Conservation (phyloP, 2,888 invertebrate genomes). For the Ormyrus rosae region DNA sequence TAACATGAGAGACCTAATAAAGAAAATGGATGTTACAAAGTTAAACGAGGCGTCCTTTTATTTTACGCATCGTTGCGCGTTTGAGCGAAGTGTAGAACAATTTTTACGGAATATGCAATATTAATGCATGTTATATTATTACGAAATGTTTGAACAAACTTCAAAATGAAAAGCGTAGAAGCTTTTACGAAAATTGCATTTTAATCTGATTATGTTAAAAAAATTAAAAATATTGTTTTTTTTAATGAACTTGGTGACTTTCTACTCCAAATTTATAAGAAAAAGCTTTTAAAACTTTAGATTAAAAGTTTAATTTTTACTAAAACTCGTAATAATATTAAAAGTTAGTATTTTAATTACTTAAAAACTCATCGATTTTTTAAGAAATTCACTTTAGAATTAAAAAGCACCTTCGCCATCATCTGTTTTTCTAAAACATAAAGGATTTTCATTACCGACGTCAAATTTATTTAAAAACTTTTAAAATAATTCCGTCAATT, state of each 20-base stretch:
- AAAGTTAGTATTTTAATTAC: no score
- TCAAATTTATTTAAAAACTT: not conserved
- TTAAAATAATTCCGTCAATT: not conserved
- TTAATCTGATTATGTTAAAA: no score
- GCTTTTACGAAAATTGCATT: no score
- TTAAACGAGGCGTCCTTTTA: constrained; percentile 16
- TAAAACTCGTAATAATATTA: not conserved
- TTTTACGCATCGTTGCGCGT: constrained; percentile 10
- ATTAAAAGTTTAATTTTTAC: not conserved
- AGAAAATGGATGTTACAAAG: constrained; percentile 21
- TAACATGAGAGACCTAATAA: not conserved
- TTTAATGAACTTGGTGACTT: not conserved
- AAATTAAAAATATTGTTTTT: no score
- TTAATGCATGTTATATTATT: not conserved
- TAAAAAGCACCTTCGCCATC: no score
- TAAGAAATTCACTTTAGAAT: no score
- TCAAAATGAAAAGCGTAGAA: no score
- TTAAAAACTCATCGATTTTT: no score
- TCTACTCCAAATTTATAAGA: not conserved
- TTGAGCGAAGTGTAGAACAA: not conserved
- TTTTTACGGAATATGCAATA: no score
- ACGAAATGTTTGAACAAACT: no score
- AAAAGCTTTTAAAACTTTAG: not conserved
- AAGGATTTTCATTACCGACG: no score
- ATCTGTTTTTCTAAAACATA: no score